Percentiles rank a stretch among this genome's conserved stretches.
These are phyloP conservation scores for Drosophila acutilabella DNA, from an alignment of 2,888 invertebrate species.

Conservation along the genomic window DNA sequence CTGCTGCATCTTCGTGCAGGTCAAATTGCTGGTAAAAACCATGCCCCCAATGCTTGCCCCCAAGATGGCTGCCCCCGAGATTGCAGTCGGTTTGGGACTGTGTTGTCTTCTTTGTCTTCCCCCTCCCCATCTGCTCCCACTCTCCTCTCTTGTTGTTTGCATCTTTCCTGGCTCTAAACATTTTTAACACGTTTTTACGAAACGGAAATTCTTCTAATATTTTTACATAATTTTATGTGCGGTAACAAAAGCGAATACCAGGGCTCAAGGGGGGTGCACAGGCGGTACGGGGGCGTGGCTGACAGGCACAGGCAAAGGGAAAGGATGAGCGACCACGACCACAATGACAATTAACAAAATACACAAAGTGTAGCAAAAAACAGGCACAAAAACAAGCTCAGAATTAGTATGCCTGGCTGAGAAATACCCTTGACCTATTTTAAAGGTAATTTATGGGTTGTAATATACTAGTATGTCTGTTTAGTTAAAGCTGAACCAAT, in stretches of 20 bases:
- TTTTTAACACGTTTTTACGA: constrained; percentile 65
- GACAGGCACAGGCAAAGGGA: not conserved
- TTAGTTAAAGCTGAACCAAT: too few species aligned
- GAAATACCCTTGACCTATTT: not conserved
- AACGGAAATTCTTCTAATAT: constrained; percentile 67
- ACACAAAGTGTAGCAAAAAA: constrained; percentile 55
- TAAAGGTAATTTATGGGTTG: too few species aligned
- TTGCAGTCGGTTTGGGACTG: not conserved
- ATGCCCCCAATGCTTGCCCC: constrained; percentile 25
- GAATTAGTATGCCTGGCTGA: not conserved
- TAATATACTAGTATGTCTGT: too few species aligned
- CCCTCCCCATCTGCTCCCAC: too few species aligned
- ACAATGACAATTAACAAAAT: constrained; percentile 66
- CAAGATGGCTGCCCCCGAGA: not conserved
- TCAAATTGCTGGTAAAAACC: constrained; percentile 42
- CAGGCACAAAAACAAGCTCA: not conserved
- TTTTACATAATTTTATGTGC: constrained; percentile 65
- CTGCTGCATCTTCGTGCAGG: constrained; percentile 67
- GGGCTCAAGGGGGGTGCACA: not conserved
- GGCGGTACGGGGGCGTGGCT: not conserved
- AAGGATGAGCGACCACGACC: constrained; percentile 8
- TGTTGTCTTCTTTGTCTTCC: too few species aligned
- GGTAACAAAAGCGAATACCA: constrained; percentile 11
- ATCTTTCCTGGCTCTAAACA: constrained; percentile 45
- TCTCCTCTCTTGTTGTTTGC: not conserved